Conservation (phyloP, 2,113 vertebrate genomes). For the Cranoglanis bouderius region DNA sequence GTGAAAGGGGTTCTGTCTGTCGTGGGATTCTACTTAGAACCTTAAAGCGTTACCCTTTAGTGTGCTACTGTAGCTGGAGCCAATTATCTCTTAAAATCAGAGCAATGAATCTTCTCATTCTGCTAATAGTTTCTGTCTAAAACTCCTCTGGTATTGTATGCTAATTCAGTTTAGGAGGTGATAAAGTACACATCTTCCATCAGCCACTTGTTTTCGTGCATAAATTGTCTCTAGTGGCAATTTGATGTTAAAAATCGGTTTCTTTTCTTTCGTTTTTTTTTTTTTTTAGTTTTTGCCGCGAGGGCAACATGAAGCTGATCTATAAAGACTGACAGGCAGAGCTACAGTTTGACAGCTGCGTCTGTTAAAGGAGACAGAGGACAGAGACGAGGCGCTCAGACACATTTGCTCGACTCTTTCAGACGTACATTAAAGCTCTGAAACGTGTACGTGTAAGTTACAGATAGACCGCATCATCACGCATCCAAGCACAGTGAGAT, state of each 20-base stretch:
- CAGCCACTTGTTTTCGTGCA: conserved; percentile 61
- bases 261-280: neutral
- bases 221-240: conserved; percentile 59
- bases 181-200: conserved; percentile 46
- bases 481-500: neutral
- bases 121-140: neutral
- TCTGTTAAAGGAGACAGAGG: conserved; percentile 1
- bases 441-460: neutral
- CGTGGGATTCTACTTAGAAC: neutral
- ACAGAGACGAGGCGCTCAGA: conserved; percentile 1
- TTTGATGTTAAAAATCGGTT: conserved; percentile 44
- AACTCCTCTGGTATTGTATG: conserved; percentile 39
- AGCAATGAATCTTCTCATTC: neutral
- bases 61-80: neutral
- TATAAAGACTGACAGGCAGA: conserved; percentile 31
- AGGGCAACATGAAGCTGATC: conserved; percentile 6
- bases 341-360: conserved; percentile 23
- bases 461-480: neutral
- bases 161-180: conserved; percentile 45
- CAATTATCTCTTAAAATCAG: neutral
- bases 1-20: neutral
- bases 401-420: neutral
- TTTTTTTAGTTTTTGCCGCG: neutral
- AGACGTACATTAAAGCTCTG: neutral
- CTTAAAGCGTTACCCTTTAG: neutral